These are phyloP conservation scores for Vireo altiloquus DNA, from an alignment of 2,113 vertebrate species.

Conservation along the genomic window DNA sequence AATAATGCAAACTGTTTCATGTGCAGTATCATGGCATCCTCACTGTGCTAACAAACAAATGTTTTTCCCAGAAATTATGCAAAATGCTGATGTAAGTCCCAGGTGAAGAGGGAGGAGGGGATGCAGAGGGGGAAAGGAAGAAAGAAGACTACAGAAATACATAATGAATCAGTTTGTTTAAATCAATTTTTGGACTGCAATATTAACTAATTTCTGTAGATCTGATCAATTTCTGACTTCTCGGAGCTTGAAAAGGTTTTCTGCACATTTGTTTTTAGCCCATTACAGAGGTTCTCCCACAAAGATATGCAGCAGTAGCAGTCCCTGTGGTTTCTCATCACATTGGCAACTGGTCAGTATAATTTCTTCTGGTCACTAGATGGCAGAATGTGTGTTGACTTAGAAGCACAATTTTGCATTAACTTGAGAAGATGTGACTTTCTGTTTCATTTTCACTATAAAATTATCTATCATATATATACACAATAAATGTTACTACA, in stretches of 20 bases:
- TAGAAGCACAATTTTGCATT: background rate
- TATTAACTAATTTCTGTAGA: background rate
- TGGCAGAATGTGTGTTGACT: slow-evolving; percentile 59
- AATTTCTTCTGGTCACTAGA: slow-evolving; percentile 60
- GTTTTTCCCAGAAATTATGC: background rate
- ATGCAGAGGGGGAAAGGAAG: background rate
- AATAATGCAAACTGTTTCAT: background rate
- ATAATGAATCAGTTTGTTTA: background rate
- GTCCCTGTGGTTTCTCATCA: background rate
- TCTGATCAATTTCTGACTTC: background rate
- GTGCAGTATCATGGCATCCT: background rate
- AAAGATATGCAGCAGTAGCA: background rate
- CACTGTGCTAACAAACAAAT: background rate
- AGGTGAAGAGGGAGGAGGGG: background rate
- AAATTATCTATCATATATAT: background rate
- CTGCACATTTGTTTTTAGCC: background rate
- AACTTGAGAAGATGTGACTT: background rate
- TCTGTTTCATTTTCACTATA: background rate
- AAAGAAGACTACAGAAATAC: background rate
- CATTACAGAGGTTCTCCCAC: background rate
- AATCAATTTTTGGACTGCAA: background rate
- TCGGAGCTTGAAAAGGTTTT: background rate
- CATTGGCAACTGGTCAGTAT: background rate
- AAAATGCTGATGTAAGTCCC: background rate
- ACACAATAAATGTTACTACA: background rate